phyloP scores from a whole-genome alignment of 2,888 invertebrate species.

The Epinotia bilunana region DNA sequence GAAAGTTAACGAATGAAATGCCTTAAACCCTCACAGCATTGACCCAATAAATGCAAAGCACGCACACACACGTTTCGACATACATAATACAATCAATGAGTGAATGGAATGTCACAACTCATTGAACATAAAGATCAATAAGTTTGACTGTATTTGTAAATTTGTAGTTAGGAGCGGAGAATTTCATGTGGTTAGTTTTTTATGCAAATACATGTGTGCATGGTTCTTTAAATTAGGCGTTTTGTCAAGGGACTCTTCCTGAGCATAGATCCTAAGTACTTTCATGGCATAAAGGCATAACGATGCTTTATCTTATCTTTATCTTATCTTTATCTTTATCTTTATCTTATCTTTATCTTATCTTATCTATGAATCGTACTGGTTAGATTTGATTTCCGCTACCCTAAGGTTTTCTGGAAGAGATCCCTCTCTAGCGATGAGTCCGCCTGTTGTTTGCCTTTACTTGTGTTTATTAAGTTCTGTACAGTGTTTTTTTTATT shows the following conservation, averaged over 20 bases:
- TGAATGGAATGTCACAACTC: conserved; percentile 59
- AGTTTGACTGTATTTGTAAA: conserved; percentile 56
- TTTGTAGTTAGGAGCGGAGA: conserved; percentile 55
- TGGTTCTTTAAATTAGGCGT: background rate
- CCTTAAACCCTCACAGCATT: conserved; percentile 51
- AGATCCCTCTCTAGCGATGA: too few species aligned
- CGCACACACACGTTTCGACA: conserved; percentile 53
- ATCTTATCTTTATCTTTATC: too few species aligned
- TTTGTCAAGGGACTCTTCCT: too few species aligned
- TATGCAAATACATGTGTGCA: background rate
- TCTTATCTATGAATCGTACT: too few species aligned
- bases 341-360: too few species aligned
- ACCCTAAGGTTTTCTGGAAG: too few species aligned
- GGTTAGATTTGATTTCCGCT: too few species aligned
- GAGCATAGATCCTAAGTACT: background rate
- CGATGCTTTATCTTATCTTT: too few species aligned
- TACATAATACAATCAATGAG: conserved; percentile 59
- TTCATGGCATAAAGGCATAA: too few species aligned
- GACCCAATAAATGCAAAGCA: conserved; percentile 70
- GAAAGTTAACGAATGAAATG: conserved; percentile 6
- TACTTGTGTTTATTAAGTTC: too few species aligned
- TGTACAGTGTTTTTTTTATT: too few species aligned
- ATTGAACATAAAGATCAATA: conserved; percentile 58
- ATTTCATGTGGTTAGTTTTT: conserved; percentile 52
- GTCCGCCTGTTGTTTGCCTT: too few species aligned